A percentile compares a stretch with the other conserved stretches of the same genome.
phyloP scores from a whole-genome alignment of 1,140 invertebrate genomes.

The Hyposmocoma kahamanoa region DNA sequence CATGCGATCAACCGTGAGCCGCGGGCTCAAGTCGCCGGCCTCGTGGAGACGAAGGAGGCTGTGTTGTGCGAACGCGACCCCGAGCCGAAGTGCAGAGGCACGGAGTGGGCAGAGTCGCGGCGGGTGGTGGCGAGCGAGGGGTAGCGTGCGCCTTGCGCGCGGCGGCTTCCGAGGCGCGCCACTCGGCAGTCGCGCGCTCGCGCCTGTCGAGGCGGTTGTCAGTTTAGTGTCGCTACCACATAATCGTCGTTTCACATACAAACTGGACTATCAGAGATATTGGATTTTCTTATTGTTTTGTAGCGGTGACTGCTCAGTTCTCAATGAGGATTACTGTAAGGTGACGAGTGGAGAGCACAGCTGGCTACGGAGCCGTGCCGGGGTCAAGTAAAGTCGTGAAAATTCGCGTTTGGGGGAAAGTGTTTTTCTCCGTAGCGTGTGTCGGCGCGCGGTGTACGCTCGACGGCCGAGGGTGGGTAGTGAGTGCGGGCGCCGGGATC shows the following conservation, averaged over 20 bases:
- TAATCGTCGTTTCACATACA: slow-evolving; percentile 32
- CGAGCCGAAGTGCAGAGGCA: not conserved
- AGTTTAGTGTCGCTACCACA: slow-evolving; percentile 24
- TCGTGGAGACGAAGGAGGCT: slow-evolving; percentile 54
- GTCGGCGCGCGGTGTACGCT: slow-evolving; percentile 26
- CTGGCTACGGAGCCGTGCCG: slow-evolving; percentile 18
- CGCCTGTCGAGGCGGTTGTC: slow-evolving; percentile 38
- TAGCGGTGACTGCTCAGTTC: slow-evolving; percentile 18
- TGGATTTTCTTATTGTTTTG: slow-evolving; percentile 26
- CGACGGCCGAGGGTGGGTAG: slow-evolving; percentile 42
- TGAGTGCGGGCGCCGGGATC: slow-evolving; percentile 61
- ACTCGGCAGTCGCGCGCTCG: slow-evolving; percentile 53
- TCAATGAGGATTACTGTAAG: slow-evolving; percentile 22
- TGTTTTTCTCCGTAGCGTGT: slow-evolving; percentile 55
- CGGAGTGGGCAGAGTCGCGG: not conserved
- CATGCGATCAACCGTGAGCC: slow-evolving; percentile 33
- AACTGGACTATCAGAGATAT: slow-evolving; percentile 18
- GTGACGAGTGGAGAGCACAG: slow-evolving; percentile 30
- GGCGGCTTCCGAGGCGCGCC: slow-evolving; percentile 14
- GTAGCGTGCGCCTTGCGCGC: not conserved
- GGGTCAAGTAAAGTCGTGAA: slow-evolving; percentile 25
- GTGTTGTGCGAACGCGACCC: slow-evolving; percentile 21
- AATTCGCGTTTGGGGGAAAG: slow-evolving; percentile 40
- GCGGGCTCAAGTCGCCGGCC: slow-evolving; percentile 17
- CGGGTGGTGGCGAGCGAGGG: not conserved